phyloP scores from a whole-genome alignment of 1,140 invertebrate species.

The Drosophila kanapiae region DNA sequence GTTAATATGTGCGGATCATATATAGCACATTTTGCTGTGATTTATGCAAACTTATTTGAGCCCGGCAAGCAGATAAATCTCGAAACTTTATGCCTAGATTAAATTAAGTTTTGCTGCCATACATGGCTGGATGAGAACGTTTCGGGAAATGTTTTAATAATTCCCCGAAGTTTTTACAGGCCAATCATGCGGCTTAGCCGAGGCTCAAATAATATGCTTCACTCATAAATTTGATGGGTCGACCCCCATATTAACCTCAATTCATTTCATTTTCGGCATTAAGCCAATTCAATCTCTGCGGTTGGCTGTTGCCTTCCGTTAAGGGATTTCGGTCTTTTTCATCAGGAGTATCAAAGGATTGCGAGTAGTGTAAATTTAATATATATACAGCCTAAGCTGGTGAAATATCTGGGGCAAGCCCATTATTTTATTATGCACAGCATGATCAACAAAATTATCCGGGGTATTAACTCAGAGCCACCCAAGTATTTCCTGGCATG shows the following conservation, averaged over 20 bases:
- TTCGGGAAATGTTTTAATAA: constrained; percentile 28
- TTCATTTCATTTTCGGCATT: constrained; percentile 14
- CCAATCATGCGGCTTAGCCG: constrained; percentile 11
- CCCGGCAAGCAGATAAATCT: constrained; percentile 46
- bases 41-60: constrained; percentile 68
- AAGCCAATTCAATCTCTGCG: constrained; percentile 4
- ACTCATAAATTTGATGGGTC: constrained; percentile 5
- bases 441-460: constrained; percentile 24
- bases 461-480: constrained; percentile 24
- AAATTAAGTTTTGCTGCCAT: constrained; percentile 10
- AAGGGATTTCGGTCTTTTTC: neutral
- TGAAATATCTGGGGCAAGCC: constrained; percentile 11
- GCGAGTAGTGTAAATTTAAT: constrained; percentile 13
- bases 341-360: constrained; percentile 11
- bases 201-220: constrained; percentile 1
- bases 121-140: neutral
- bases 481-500: constrained; percentile 25
- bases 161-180: constrained; percentile 19
- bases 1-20: constrained; percentile 67
- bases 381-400: constrained; percentile 1
- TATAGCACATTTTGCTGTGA: constrained; percentile 54
- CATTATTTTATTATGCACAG: constrained; percentile 23
- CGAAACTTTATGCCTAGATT: constrained; percentile 41
- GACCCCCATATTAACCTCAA: neutral
- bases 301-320: neutral